These are phyloP conservation scores for Caerostris extrusa DNA, from an alignment of 1,140 invertebrate species.

Conservation along the genomic window DNA sequence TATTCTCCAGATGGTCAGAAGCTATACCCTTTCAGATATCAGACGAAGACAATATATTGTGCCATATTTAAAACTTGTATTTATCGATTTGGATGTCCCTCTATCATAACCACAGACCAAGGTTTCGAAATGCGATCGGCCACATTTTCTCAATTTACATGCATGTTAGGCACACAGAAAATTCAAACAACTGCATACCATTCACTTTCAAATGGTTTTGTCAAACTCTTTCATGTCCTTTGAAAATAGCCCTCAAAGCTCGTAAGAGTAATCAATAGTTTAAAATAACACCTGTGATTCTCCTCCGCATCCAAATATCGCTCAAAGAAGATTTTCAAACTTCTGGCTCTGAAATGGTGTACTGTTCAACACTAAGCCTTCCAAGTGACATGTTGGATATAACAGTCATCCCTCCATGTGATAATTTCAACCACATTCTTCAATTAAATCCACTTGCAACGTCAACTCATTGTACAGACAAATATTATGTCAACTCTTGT, in stretches of 20 bases:
- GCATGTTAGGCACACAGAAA: background rate
- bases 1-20: slow-evolving; percentile 80
- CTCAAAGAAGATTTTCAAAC: background rate
- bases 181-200: background rate
- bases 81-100: slow-evolving; percentile 79
- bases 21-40: slow-evolving; percentile 80
- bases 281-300: no score
- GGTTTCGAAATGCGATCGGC: slow-evolving; percentile 81
- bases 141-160: background rate
- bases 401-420: background rate
- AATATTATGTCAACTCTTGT: background rate
- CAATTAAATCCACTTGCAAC: background rate
- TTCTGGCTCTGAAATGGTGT: background rate
- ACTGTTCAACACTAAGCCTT: background rate
- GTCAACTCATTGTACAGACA: background rate
- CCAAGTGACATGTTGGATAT: slow-evolving; percentile 66
- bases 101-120: slow-evolving; percentile 78
- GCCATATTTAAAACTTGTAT: slow-evolving; percentile 80
- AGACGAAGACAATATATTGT: slow-evolving; percentile 79
- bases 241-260: background rate
- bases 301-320: background rate
- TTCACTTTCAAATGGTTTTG: background rate
- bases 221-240: background rate
- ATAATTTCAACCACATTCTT: background rate
- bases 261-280: background rate